phyloP scores from a whole-genome alignment of 2,888 invertebrate species.

The Ectemnius cavifrons region DNA sequence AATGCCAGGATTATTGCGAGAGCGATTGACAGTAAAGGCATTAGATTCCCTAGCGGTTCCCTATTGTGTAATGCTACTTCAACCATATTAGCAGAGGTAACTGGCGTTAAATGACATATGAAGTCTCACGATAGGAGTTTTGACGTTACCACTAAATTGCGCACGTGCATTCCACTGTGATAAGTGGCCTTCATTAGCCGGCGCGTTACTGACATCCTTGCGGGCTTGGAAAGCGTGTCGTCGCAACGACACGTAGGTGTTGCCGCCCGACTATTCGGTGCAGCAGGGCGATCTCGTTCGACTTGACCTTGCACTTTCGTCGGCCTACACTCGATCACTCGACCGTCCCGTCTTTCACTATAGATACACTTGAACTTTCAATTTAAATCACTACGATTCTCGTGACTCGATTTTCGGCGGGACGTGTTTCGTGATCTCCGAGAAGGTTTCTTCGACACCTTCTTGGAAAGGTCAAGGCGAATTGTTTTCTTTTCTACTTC shows the following conservation, averaged over 20 bases:
- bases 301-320: conserved; percentile 53
- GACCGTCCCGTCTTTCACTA: not conserved
- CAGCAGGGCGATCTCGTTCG: conserved; percentile 39
- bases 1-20: too few species aligned
- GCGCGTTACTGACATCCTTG: conserved; percentile 52
- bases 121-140: not conserved
- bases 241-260: conserved; percentile 32
- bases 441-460: not conserved
- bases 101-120: not conserved
- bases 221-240: conserved; percentile 44
- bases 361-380: conserved; percentile 2
- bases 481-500: not conserved
- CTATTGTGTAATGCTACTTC: too few species aligned
- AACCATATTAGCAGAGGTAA: too few species aligned
- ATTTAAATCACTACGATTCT: not conserved
- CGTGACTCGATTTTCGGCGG: not conserved
- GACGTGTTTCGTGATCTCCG: not conserved
- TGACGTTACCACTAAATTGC: conserved; percentile 29
- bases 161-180: conserved; percentile 32
- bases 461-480: not conserved
- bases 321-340: conserved; percentile 24
- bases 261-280: conserved; percentile 42
- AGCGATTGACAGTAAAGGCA: too few species aligned
- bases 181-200: conserved; percentile 54
- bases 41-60: too few species aligned